Conservation (phyloP, 2,888 invertebrate genomes). For the Parochlus steinenii region DNA sequence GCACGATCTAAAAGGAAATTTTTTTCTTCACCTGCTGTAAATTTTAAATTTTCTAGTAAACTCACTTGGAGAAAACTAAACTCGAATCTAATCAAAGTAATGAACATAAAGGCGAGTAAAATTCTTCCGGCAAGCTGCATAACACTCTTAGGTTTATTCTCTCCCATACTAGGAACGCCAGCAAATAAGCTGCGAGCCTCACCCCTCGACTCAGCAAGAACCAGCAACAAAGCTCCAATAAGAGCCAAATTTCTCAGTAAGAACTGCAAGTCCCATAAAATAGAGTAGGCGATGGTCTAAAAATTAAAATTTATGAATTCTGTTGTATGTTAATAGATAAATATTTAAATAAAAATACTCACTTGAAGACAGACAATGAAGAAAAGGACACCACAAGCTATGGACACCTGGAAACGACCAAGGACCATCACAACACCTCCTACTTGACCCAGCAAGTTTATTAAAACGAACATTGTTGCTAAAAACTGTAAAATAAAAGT, state of each 20-base stretch:
- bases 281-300: constrained; percentile 87
- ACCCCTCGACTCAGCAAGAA: constrained; percentile 88
- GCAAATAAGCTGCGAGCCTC: constrained; percentile 93
- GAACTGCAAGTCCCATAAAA: constrained; percentile 97
- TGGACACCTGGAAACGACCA: constrained; percentile 74
- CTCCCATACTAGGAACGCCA: constrained; percentile 79
- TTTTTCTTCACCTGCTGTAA: too few relatives aligned
- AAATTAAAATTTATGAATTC: constrained; percentile 19
- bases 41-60: neutral
- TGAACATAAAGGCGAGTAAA: constrained; percentile 95
- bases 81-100: constrained; percentile 89
- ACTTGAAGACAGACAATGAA: constrained; percentile 94
- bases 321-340: constrained; percentile 7
- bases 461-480: constrained; percentile 84
- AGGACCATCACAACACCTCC: constrained; percentile 96
- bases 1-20: constrained; percentile 69
- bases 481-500: constrained; percentile 50
- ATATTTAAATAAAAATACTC: constrained; percentile 17
- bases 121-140: constrained; percentile 91
- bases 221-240: constrained; percentile 88
- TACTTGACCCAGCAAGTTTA: constrained; percentile 91
- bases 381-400: constrained; percentile 83
- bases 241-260: constrained; percentile 89
- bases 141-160: constrained; percentile 93
- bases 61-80: constrained; percentile 68